Evolutionary conservation across 2,888 invertebrate species (phyloP), one percentile per base, ranked within the genome.

Genomic region (Scrobipalpa costella): DNA sequence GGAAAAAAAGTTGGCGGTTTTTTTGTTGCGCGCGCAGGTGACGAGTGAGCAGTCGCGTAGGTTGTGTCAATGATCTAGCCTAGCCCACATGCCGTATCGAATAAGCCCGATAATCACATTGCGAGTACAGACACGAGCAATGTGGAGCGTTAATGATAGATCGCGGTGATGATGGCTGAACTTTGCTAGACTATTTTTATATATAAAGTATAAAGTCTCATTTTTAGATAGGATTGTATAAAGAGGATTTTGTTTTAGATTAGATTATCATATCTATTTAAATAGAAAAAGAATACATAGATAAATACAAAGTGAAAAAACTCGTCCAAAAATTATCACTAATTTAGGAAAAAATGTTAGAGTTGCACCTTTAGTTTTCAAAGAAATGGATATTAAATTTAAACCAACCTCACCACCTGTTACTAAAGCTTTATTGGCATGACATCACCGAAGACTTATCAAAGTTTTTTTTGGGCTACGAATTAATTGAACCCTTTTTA

Each of bases 61-160:
- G 89, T 80, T 87, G 91, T 89, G 91, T 91, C 91, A 91, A 88
- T 89, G 91, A 84, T 90, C 91, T 86, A 88, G 83, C 79, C 79
- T 86, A 88, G 88, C 90, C 90, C 90, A 91, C 91, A 90, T 90
- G 90, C 86, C 88, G 79, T 78, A 81, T 79, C 86, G 85, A 88
- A 89, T 87, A 90, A 88, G 88, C 88, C 83, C 83, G 79, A 83
- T 90, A 88, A 90, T 90, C 85, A 87, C 84, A 85, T 75, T 79
- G 82, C 73, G 67, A 67, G 79, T 84, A 86, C 79, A 78, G 79
- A 33, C 55, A 69, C 81, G 75, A 71, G 77, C 71, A 73, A 69
- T 69, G 67, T 68, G 69, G 36, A 58, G 58, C 71, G 63, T 63
- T 61, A 61, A 59, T 59, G 59, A 59, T 44, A 64, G 64, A 66